Evolutionary conservation across 2,888 invertebrate genomes (phyloP).

Genomic region (Buathra laborator): DNA sequence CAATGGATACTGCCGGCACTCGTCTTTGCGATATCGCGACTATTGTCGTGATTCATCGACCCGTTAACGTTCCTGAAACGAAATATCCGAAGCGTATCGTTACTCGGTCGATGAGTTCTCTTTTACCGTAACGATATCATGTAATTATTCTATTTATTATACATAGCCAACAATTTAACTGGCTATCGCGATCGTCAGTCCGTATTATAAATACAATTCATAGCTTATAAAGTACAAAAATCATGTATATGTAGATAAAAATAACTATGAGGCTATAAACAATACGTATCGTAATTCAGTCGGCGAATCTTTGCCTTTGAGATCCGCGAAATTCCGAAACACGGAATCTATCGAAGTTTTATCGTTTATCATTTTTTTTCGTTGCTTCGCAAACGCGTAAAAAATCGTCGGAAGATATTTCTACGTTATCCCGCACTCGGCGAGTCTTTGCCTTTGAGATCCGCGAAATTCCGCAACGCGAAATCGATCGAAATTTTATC

Average conservation of each 20-base stretch:
- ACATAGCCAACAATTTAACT: conserved; percentile 6
- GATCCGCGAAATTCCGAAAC: too few species aligned
- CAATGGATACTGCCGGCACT: conserved; percentile 26
- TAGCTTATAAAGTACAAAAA: conserved; percentile 60
- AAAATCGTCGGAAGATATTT: conserved; percentile 1
- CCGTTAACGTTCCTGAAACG: not conserved
- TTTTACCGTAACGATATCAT: conserved; percentile 14
- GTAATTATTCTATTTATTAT: conserved; percentile 63
- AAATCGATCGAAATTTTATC: too few species aligned
- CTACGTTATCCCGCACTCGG: too few species aligned
- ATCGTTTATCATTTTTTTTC: not conserved
- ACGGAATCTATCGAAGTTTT: not conserved
- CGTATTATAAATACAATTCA: conserved; percentile 37
- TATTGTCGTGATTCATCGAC: conserved; percentile 27
- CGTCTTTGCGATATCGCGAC: conserved; percentile 40
- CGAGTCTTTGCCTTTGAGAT: too few species aligned
- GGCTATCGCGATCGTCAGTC: conserved; percentile 20
- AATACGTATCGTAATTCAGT: not conserved
- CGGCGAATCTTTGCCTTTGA: not conserved
- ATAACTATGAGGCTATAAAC: conserved; percentile 43
- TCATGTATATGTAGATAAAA: conserved; percentile 30
- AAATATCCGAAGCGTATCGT: not conserved
- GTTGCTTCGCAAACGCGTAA: not conserved
- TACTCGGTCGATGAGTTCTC: not conserved
- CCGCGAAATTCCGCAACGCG: too few species aligned